Evolutionary conservation across 2,113 vertebrate genomes (phyloP), one percentile per base, ranked within the genome.

Genomic region (Meriones unguiculatus): DNA sequence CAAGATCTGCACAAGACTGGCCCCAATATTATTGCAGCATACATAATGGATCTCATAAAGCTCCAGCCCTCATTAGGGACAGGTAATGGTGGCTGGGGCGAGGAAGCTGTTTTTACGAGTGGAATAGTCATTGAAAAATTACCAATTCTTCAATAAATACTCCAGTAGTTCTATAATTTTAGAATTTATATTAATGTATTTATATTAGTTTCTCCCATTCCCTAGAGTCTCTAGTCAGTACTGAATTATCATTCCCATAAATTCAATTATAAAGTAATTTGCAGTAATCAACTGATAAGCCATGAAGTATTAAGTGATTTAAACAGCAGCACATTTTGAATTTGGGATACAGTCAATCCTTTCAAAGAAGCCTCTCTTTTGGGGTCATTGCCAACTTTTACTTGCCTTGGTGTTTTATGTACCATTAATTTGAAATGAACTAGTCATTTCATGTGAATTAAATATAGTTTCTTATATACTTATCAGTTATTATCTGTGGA

Each of bases 271-370:
- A 80, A 73, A 87, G 59, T 77, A 84, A 87, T 78, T 69, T 64
- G 18, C 72, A 76, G 57, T 50, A 80, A 54, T n/a, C 88, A 87
- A 2, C 17, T 52, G 15, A 52, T 41, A 75, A 50, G 32, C 80
- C 32, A 84, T n/a, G 57, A 91, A 90, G 52, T 54, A 87, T 72
- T 89, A 41, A 11, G 35, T 92, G 57, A 75, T 84, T 73, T 82
- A 67, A 78, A 75, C 50, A 38, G 1, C 24, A 95, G 15, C 13
- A 25, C 28, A 62, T 52, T 86, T 38, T 59, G 38, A 67, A 64
- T 86, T 84, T 67, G 52, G n/a, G 0, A 54, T 59, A 2, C 24
- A 69, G 15, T 7, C 59, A 70, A 52, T 54, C 50, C 82, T 78
- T 57, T 73, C 32, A 67, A 50, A 15, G 46, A 62, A 59, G 64